These are phyloP conservation scores for Norana najaformis DNA, from an alignment of 2,888 invertebrate species.

Conservation along the genomic window DNA sequence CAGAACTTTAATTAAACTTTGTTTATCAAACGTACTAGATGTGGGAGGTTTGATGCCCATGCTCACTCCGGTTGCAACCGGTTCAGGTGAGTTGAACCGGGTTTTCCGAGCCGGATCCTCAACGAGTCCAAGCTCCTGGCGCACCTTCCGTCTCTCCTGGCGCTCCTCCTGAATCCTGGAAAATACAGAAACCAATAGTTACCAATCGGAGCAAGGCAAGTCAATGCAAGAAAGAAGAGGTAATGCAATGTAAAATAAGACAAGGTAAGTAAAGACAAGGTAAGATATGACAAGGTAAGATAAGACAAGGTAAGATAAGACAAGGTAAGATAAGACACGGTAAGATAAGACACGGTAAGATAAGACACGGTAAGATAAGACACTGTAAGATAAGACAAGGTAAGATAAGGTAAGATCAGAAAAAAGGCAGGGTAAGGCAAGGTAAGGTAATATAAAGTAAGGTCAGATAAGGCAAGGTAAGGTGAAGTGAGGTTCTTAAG, in stretches of 20 bases:
- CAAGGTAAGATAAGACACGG: not conserved
- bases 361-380: too few relatives aligned
- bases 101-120: slow-evolving; percentile 35
- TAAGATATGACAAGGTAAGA: not conserved
- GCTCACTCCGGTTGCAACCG: slow-evolving; percentile 38
- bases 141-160: slow-evolving; percentile 87
- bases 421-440: too few relatives aligned
- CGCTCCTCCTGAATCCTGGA: slow-evolving; percentile 93
- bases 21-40: not conserved
- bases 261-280: not conserved
- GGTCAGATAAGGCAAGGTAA: too few relatives aligned
- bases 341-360: too few relatives aligned
- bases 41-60: slow-evolving; percentile 34
- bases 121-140: slow-evolving; percentile 38
- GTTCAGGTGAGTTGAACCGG: slow-evolving; percentile 40
- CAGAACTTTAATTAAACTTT: too few relatives aligned
- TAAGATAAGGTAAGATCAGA: too few relatives aligned
- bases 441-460: too few relatives aligned
- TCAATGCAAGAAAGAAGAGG: not conserved
- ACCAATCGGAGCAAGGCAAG: not conserved
- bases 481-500: too few relatives aligned
- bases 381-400: too few relatives aligned
- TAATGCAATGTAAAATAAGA: not conserved
- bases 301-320: not conserved
- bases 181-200: not conserved